Percentiles rank a stretch among this genome's conserved stretches.
Conservation (phyloP, 2,888 invertebrate species). For the Argyra leucocephala region DNA sequence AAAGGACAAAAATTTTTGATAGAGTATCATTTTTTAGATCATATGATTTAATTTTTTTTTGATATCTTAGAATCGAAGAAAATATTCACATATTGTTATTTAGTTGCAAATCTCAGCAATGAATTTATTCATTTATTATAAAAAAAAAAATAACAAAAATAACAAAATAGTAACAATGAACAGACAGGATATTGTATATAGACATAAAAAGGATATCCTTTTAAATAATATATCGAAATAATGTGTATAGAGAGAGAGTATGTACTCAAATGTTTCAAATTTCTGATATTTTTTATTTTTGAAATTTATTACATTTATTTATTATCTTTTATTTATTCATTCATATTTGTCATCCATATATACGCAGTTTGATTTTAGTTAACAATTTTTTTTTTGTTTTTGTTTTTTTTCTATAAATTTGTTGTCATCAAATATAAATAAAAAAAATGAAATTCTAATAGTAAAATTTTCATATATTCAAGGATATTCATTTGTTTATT, state of each 20-base stretch:
- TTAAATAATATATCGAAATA: conserved; percentile 1
- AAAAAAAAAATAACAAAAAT: background rate
- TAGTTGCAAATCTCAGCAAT: no score
- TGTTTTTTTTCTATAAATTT: no score
- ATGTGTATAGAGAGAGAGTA: background rate
- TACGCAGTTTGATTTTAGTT: no score
- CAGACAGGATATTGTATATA: conserved; percentile 18
- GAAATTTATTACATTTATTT: background rate
- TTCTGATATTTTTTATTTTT: background rate
- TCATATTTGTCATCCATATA: background rate
- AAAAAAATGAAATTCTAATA: no score
- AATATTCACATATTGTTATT: no score
- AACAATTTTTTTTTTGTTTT: background rate
- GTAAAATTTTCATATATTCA: background rate
- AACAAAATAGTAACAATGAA: background rate
- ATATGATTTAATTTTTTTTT: background rate
- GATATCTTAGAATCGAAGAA: background rate
- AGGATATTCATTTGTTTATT: background rate
- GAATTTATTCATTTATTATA: background rate
- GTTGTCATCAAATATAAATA: no score
- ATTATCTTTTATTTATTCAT: background rate
- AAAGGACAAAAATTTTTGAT: background rate
- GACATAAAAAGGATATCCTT: conserved; percentile 20
- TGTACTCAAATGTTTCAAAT: background rate
- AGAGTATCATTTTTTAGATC: background rate